These are phyloP conservation scores for Malacosoma neustria DNA, from an alignment of 2,888 invertebrate species.

Conservation along the genomic window DNA sequence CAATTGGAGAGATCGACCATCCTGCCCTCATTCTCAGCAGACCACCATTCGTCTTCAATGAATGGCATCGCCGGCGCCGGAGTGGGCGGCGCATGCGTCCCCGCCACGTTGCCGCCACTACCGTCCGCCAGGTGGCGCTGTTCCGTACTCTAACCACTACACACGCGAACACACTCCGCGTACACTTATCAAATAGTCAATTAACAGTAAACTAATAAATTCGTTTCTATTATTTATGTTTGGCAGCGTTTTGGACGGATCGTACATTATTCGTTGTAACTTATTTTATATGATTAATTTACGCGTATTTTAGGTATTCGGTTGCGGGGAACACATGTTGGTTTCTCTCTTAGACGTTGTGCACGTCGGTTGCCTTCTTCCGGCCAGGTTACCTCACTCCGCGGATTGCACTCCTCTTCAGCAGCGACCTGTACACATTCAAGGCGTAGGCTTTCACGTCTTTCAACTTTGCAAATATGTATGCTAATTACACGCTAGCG, in stretches of 20 bases:
- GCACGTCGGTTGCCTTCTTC: slow-evolving; percentile 15
- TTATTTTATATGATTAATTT: slow-evolving; percentile 13
- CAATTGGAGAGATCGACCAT: slow-evolving; percentile 94
- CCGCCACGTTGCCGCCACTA: slow-evolving; percentile 75
- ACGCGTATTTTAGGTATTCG: slow-evolving; percentile 47
- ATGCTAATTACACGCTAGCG: too few species aligned
- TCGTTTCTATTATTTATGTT: slow-evolving; percentile 56
- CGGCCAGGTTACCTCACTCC: slow-evolving; percentile 69
- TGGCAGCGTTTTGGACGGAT: slow-evolving; percentile 70
- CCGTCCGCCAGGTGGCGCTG: slow-evolving; percentile 53
- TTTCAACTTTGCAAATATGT: slow-evolving; percentile 22
- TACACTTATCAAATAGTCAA: slow-evolving; percentile 38
- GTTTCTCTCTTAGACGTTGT: slow-evolving; percentile 23
- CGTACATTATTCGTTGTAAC: slow-evolving; percentile 65
- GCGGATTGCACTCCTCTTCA: slow-evolving; percentile 56
- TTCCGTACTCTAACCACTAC: slow-evolving; percentile 15
- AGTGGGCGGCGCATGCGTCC: slow-evolving; percentile 77
- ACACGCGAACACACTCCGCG: slow-evolving; percentile 41
- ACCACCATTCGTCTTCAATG: slow-evolving; percentile 97
- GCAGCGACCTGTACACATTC: slow-evolving; percentile 59
- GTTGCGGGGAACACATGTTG: slow-evolving; percentile 57
- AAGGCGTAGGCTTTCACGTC: slow-evolving; percentile 68
- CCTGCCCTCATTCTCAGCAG: slow-evolving; percentile 95
- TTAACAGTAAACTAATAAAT: slow-evolving; percentile 55
- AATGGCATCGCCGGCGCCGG: slow-evolving; percentile 92